Base-by-base conservation (phyloP, 2,888 invertebrate species). In the Chalcis sispes region DNA sequence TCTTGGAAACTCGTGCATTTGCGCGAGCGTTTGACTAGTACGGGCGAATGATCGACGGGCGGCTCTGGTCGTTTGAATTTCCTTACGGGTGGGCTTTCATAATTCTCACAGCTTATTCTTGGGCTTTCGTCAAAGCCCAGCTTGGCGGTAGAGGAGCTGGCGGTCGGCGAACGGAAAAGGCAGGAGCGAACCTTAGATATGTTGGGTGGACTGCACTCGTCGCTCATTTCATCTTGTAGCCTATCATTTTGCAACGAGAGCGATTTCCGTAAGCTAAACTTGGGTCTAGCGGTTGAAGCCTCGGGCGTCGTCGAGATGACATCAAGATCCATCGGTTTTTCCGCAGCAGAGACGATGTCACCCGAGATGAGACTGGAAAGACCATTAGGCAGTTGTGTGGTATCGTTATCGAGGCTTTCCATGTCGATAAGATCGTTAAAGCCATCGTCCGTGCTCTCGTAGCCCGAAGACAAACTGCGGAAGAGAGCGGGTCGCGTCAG, bases 11-110 rank as follows among this genome's bases (percentile, higher is more conserved):
- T 84, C 36, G 74, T 80, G 7, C 82, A 83, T 42, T 67, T 82
- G 4, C 83, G 79, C 1, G 72, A 80, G 27, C 79, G 81, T 62
- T 86, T 86, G 79, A 80, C 80, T 64, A 84, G 72, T 1, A 77
- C 69, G 5, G 83, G 90, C 86, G 32, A 85, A 79, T 32, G 91
- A 91, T 87, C 89, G 54, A 90, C 88, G 52, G 93, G 92, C 27
- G 92, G 91, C 59, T 95, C 95, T 0, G 92, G 91, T 50, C 95
- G 90, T 87, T 96, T 96, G 84, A 92, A 92, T 23, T 78, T 81
- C 1, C 67, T 54, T 1, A 75, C 3, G 75, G 75, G 76, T 27
- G 77, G 72, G 32, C 77, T 75, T 72, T 82, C 27, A 80, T 80
- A 20, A 15, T 46, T 46, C 70, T 83, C 46, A 80, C 78, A 23